Evolutionary conservation across 2,797 vertebrate genomes (phyloP).

Genomic region (Ctenopoma kingsleyae): DNA sequence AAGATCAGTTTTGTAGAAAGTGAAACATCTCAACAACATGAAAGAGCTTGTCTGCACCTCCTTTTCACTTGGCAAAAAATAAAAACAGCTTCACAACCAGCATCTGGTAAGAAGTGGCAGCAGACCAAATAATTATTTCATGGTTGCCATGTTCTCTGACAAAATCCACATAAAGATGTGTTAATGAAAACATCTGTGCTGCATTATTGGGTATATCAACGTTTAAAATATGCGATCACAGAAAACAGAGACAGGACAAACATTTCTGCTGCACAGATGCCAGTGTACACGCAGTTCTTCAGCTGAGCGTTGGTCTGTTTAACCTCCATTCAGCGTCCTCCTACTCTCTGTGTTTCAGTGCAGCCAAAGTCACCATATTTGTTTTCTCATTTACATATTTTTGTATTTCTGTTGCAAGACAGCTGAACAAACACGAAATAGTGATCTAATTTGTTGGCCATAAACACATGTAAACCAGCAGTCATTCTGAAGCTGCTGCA

Average conservation of each 20-base stretch:
- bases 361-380: background rate
- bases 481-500: background rate
- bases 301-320: background rate
- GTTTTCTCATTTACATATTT: background rate
- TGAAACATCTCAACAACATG: background rate
- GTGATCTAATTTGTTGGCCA: background rate
- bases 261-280: background rate
- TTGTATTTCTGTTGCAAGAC: background rate
- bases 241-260: background rate
- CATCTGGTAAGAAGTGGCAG: background rate
- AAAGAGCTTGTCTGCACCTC: background rate
- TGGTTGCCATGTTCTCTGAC: background rate
- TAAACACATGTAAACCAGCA: background rate
- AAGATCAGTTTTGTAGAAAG: background rate
- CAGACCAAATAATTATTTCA: slow-evolving; percentile 1
- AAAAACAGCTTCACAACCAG: background rate
- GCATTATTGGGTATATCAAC: background rate
- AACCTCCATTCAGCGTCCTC: background rate
- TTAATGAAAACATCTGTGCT: background rate
- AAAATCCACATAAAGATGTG: background rate
- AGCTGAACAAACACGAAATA: background rate
- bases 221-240: background rate
- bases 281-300: background rate
- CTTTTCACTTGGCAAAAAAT: background rate
- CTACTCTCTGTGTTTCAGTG: background rate